Evolutionary conservation across 2,888 invertebrate genomes (phyloP), one percentile per base, ranked within the genome.

Genomic region (Fragum whitleyi): DNA sequence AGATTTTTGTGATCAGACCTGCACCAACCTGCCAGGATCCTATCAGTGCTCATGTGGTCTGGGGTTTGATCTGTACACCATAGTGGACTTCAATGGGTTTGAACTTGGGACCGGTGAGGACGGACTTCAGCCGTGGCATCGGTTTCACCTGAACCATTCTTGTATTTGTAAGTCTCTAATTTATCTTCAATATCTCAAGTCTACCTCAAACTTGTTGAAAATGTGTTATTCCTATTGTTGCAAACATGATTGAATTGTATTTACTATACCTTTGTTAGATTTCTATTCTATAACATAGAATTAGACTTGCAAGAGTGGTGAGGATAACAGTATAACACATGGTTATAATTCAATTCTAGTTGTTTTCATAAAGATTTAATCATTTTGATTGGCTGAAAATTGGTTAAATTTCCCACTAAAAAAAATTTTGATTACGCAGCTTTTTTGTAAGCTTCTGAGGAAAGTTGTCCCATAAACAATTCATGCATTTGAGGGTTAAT

Each of bases 51-150:
- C 79, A 9, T 90, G 90, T 79, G 97, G 97, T 91, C 96, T 97
- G 67, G 99, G 99, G 14, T 98, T 96, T 91, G 98, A 98, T 92
- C 95, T 99, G 21, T 99, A 97, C 94, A 95, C 91, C 5, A 94
- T 95, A 19, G 98, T 98, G 91, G 98, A 98, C 14, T 98, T 98
- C 0, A 97, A 98, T 83, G 98, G 97, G 16, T 97, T 96, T 91
- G 92, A 95, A 65, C 96, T 99, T 69, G 97, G 95, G 73, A 96
- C 95, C 74, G 96, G 96, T 0, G 98, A 99, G 95, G 96, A 96
- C 69, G 99, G 99, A 2, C 95, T 96, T 85, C 95, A 97, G 80
- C 98, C 98, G 90, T 98, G 98, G 1, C 98, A 99, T 92, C 95
- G 96, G 1, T 97, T 96, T 93, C 97, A 97, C 93, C 96, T 96